Evolutionary conservation across 2,113 vertebrate species (phyloP).

Genomic region (Hippolais icterina): DNA sequence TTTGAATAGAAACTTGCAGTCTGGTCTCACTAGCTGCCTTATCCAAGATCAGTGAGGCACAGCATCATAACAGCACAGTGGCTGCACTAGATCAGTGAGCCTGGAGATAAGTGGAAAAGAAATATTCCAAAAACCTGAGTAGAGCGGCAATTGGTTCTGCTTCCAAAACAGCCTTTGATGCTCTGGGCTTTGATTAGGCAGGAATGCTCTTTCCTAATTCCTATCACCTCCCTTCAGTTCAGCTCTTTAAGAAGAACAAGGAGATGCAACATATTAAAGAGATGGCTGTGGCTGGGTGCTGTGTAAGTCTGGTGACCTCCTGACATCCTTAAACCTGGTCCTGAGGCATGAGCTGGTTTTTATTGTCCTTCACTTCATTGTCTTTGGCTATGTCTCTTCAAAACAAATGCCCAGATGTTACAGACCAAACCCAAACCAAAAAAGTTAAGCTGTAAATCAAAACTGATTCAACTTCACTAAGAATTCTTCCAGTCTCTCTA

Average conservation of each 20-base stretch:
- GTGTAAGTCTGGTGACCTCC: rapidly evolving
- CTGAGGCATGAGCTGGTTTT: not conserved
- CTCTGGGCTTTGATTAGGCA: not conserved
- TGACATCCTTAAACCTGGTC: not conserved
- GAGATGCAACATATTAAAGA: not conserved
- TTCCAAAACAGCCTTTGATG: not conserved
- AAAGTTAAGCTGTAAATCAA: not conserved
- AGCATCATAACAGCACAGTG: not conserved
- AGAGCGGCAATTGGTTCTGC: not conserved
- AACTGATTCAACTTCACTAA: not conserved
- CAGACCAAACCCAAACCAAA: not conserved
- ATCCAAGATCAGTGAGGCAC: not conserved
- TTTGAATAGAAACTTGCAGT: not conserved
- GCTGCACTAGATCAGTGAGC: not conserved
- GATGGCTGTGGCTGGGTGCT: rapidly evolving
- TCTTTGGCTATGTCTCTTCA: not conserved
- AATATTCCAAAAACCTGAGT: not conserved
- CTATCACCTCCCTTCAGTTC: not conserved
- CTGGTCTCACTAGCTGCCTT: not conserved
- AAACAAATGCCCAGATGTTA: not conserved
- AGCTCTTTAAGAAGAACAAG: not conserved
- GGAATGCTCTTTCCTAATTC: not conserved
- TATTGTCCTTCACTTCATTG: not conserved
- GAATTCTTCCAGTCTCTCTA: not conserved
- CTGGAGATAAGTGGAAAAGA: not conserved